Evolutionary conservation across 2,888 invertebrate genomes (phyloP), one percentile per base, ranked within the genome.

Genomic region (Nesidiocoris tenuis): DNA sequence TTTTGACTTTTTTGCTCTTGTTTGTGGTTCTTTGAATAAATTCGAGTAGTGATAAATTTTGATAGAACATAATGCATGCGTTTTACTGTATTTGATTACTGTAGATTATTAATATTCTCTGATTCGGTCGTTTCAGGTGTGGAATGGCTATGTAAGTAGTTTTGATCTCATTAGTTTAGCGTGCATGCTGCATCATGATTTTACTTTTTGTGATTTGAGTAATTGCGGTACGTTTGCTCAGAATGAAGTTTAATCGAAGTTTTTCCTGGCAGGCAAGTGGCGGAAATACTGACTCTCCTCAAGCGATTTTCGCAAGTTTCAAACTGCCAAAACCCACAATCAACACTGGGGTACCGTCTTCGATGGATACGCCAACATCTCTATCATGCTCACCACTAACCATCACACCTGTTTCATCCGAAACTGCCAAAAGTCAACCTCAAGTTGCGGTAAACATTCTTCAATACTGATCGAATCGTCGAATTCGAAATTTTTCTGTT

Each of bases 251-350:
- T 55, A 66, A 54, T 59, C 23, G 55, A 17, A 23, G 56, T 57
- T 66, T 23, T 66, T 75, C 25, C 16, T 17, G 22, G 78, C 83
- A 81, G 84, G 85, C 77, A 79, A 83, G 77, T 83, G 85, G 80
- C 82, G 82, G 79, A 76, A 79, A 79, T 2, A 78, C 79, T 82
- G 87, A 90, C 80, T 90, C 92, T 39, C 95, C 94, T 0, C 93
- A 95, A 84, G 95, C 95, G 0, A 94, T 95, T 80, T 96, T 95
- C 83, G 95, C 95, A 18, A 95, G 94, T 80, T 96, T 96, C 83
- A 96, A 96, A 83, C 86, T 96, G 78, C 95, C 95, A 18, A 95
- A 94, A 84, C 22, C 79, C 25, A 63, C 78, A 71, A n/a, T 55
- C 12, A 72, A 22, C 24, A 55, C 76, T 22, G 71, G 39, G 5